These are phyloP conservation scores for Orthonyx spaldingii DNA, from an alignment of 2,113 vertebrate genomes.

Conservation along the genomic window DNA sequence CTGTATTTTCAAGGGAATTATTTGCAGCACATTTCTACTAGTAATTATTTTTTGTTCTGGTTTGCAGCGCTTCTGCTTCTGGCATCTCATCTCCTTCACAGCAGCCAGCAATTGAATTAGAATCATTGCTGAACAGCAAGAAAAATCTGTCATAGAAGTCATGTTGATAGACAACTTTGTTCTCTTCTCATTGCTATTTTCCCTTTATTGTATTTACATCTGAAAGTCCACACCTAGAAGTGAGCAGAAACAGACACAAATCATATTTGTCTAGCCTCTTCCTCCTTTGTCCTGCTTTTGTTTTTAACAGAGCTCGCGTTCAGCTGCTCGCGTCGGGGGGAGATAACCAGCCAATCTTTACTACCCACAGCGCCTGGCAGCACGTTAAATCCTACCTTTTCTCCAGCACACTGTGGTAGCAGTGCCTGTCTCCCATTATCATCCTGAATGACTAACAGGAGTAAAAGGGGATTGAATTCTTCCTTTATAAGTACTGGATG, in stretches of 20 bases:
- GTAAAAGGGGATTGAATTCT: background rate
- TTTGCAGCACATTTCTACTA: conserved; percentile 58
- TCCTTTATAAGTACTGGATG: background rate
- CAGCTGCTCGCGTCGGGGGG: background rate
- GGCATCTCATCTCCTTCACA: conserved; percentile 70
- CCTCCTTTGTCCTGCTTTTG: conserved; percentile 35
- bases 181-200: conserved; percentile 47
- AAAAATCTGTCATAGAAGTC: conserved; percentile 64
- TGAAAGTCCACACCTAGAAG: conserved; percentile 40
- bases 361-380: conserved; percentile 33
- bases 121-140: conserved; percentile 63
- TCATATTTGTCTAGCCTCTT: background rate
- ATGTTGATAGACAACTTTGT: conserved; percentile 62
- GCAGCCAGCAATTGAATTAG: conserved; percentile 69
- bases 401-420: background rate
- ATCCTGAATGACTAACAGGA: conserved; percentile 7
- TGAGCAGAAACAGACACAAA: conserved; percentile 3
- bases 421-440: background rate
- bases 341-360: background rate
- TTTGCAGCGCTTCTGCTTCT: conserved; percentile 62
- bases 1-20: conserved; percentile 48
- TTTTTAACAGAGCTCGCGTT: background rate
- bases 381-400: background rate
- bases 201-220: conserved; percentile 51
- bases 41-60: conserved; percentile 69